These are phyloP conservation scores for Spheniscus humboldti DNA, from an alignment of 2,797 vertebrate species.

Conservation along the genomic window DNA sequence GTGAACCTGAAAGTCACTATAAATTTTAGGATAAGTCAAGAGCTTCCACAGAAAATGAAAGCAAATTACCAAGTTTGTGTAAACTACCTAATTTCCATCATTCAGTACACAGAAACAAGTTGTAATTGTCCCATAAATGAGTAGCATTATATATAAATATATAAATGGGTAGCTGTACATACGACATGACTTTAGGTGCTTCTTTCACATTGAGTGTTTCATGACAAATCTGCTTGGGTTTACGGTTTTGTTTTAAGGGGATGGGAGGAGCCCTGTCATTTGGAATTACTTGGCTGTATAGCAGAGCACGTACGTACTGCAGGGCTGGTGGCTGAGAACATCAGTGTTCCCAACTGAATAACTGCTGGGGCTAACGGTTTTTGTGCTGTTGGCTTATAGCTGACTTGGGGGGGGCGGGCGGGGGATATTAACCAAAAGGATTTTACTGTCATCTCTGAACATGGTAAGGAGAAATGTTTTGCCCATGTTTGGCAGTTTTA, in stretches of 20 bases:
- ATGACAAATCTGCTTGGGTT: neutral
- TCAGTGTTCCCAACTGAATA: neutral
- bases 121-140: neutral
- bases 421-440: neutral
- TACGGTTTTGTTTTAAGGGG: neutral
- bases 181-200: fast-evolving
- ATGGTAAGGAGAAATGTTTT: neutral
- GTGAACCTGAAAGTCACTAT: neutral
- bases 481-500: neutral
- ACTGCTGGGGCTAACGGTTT: neutral
- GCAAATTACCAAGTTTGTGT: neutral
- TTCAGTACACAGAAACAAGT: neutral
- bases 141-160: neutral
- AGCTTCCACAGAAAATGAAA: neutral
- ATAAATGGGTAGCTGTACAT: neutral
- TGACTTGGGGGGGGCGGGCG: fast-evolving
- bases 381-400: neutral
- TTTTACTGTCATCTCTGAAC: neutral
- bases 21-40: neutral
- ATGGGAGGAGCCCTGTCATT: neutral
- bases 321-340: neutral
- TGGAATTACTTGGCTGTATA: neutral
- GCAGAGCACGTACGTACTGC: neutral
- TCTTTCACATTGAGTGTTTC: neutral
- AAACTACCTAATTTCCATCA: neutral